Base-by-base conservation (phyloP, 2,797 vertebrate species). In the Bothrops alternatus region DNA sequence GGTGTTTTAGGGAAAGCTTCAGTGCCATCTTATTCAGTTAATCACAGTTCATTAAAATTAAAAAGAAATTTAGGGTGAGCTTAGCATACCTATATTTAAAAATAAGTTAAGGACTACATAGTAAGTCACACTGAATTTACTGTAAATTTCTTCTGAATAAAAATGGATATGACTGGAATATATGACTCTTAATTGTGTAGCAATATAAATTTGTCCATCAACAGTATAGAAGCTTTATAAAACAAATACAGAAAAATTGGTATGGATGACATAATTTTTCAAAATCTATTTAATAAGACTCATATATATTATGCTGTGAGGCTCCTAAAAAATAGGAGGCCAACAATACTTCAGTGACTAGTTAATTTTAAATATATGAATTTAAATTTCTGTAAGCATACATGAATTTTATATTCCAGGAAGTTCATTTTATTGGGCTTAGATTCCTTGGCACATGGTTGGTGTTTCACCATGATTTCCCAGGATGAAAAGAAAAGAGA, bases 401-500 rank as follows among this genome's bases (percentile, higher is more conserved):
- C 37, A 90, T 93, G 90, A 37, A 53, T 13, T 93, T 56, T 25
- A 94, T 92, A 86, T 57, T 37, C 69, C 90, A 91, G 91, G 92
- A 78, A 6, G 2, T 63, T 37, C 14, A 0, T 42, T 94, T 93
- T 94, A 94, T 87, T 86, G 73, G 73, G 6, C 60, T 89, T 63
- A 94, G 95, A 93, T 47, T 0, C 92, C 89, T 94, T 65, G 37
- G 89, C 86, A 89, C 58, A 53, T 86, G 69, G 94, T 95, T 55
- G 55, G 93, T 47, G 90, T 92, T 95, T 94, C 89, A 94, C 94
- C 91, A 90, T 0, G 86, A 53, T 97, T 95, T 93, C 95, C 95
- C 93, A 95, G 94, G 94, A 97, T 57, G 53, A 91, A 97, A 96
- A 94, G 90, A 3, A 63, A 86, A 92, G 93, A 92, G 90, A 92